A percentile compares a stretch with the other conserved stretches of the same genome.
phyloP scores from a whole-genome alignment of 2,888 invertebrate genomes.

The Anticlea derivata region DNA sequence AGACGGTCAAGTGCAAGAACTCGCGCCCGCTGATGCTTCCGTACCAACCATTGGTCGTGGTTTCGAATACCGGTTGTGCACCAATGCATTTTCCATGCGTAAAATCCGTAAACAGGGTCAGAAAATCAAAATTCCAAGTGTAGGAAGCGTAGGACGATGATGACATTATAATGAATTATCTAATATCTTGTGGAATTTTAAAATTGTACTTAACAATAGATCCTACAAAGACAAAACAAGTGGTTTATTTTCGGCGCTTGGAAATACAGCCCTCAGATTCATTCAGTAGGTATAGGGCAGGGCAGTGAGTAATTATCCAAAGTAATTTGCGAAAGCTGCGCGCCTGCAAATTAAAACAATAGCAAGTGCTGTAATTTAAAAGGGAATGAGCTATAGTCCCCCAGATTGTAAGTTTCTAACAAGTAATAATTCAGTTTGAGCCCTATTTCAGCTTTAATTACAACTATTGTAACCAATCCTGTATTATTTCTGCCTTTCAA shows the following conservation, averaged over 20 bases:
- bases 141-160: too few species aligned
- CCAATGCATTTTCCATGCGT: too few species aligned
- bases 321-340: slow-evolving; percentile 18
- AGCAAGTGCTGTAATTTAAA: slow-evolving; percentile 7
- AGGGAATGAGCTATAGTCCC: background rate
- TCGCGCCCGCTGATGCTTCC: too few species aligned
- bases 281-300: background rate
- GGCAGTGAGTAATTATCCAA: slow-evolving; percentile 14
- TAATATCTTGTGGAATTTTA: too few species aligned
- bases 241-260: background rate
- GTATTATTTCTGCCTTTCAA: too few species aligned
- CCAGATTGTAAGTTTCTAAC: background rate
- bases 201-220: background rate
- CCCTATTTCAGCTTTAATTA: background rate
- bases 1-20: too few species aligned
- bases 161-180: too few species aligned
- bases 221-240: background rate
- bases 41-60: too few species aligned
- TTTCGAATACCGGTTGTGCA: too few species aligned
- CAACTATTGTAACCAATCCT: too few species aligned
- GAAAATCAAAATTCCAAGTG: too few species aligned
- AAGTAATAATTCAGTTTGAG: background rate
- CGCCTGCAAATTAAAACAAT: slow-evolving; percentile 9
- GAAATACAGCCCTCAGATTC: background rate
- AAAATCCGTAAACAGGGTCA: too few species aligned